These are phyloP conservation scores for Ruditapes philippinarum DNA, from an alignment of 1,140 invertebrate genomes.

Conservation along the genomic window DNA sequence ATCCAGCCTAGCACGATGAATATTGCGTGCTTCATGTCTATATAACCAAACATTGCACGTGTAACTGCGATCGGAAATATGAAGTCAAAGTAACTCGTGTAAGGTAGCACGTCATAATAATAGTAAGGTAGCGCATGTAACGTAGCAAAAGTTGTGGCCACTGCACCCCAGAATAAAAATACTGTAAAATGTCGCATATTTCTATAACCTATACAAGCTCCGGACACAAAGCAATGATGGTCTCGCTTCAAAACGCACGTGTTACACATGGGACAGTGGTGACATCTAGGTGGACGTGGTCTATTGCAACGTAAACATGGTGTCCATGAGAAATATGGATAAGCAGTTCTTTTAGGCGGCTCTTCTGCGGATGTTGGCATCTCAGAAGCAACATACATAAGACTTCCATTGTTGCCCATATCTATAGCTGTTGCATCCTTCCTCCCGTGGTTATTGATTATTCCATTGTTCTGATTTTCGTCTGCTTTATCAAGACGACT, in stretches of 20 bases:
- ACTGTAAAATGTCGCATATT: conserved; percentile 96
- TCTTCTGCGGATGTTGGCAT: conserved; percentile 49
- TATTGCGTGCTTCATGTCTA: neutral
- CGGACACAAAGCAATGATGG: conserved; percentile 97
- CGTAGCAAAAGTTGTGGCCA: conserved; percentile 43
- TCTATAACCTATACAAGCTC: conserved; percentile 95
- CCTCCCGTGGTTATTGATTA: neutral
- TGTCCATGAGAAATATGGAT: conserved; percentile 78
- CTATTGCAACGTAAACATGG: conserved; percentile 73
- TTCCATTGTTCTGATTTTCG: conserved; percentile 28
- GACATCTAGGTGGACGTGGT: conserved; percentile 75
- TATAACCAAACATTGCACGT: conserved; percentile 59
- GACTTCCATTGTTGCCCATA: conserved; percentile 34
- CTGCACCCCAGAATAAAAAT: conserved; percentile 89
- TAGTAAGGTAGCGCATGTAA: conserved; percentile 61
- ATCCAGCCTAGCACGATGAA: conserved; percentile 53
- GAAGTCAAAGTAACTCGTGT: conserved; percentile 65
- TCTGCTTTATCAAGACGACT: neutral
- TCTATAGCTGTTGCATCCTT: conserved; percentile 7
- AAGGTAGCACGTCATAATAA: conserved; percentile 45
- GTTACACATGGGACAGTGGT: conserved; percentile 79
- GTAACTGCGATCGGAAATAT: conserved; percentile 56
- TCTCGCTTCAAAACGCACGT: conserved; percentile 89
- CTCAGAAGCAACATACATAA: conserved; percentile 62
- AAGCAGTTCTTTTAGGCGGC: conserved; percentile 60